These are phyloP conservation scores for Choreutis nemorana DNA, from an alignment of 2,888 invertebrate species.

Conservation along the genomic window DNA sequence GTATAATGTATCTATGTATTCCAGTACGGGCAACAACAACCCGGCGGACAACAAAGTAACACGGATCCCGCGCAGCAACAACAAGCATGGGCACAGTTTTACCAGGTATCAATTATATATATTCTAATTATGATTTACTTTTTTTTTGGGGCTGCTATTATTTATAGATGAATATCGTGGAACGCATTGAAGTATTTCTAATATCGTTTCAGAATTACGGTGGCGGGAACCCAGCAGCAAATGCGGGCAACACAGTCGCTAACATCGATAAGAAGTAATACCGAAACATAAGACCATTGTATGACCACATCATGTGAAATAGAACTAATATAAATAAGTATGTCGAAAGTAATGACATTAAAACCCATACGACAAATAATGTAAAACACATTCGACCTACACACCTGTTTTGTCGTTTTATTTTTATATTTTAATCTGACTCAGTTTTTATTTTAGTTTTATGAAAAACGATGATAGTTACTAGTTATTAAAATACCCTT, in stretches of 20 bases:
- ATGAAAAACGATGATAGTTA: too few species aligned
- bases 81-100: slow-evolving; percentile 57
- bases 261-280: slow-evolving; percentile 42
- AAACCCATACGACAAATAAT: too few species aligned
- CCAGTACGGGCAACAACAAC: slow-evolving; percentile 27
- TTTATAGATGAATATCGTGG: neutral
- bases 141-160: too few species aligned
- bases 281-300: too few species aligned
- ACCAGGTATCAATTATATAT: slow-evolving; percentile 31
- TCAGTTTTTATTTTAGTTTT: too few species aligned
- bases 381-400: too few species aligned
- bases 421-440: too few species aligned
- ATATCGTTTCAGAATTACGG: slow-evolving; percentile 32
- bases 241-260: slow-evolving; percentile 17
- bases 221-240: slow-evolving; percentile 21
- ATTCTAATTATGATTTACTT: neutral
- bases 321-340: too few species aligned
- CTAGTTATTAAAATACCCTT: too few species aligned
- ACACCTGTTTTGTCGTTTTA: too few species aligned
- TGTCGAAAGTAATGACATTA: too few species aligned
- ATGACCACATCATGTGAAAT: too few species aligned
- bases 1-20: slow-evolving; percentile 3
- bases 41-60: slow-evolving; percentile 23
- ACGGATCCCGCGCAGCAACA: slow-evolving; percentile 26
- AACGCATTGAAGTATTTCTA: neutral